Evolutionary conservation across 2,113 vertebrate genomes (phyloP).

Genomic region (Coreoperca whiteheadi): DNA sequence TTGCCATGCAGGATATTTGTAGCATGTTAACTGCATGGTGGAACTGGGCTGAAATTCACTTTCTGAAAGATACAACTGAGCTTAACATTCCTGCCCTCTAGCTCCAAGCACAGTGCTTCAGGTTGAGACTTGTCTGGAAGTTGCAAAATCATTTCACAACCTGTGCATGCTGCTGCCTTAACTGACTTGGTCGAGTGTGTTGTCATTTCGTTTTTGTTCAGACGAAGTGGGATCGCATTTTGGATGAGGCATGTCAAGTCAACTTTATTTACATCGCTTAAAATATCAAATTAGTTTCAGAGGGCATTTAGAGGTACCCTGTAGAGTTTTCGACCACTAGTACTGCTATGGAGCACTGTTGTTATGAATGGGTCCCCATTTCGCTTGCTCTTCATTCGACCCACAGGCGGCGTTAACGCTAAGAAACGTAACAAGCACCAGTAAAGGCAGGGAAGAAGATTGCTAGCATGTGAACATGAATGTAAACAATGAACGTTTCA

Average conservation of each 20-base stretch:
- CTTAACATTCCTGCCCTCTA: constrained; percentile 66
- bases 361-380: background rate
- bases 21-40: constrained; percentile 7
- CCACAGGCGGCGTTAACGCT: background rate
- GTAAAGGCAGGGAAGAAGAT: background rate
- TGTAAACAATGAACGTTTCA: background rate
- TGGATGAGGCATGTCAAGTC: background rate
- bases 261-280: background rate
- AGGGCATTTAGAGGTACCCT: background rate
- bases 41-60: constrained; percentile 9
- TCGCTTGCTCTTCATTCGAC: background rate
- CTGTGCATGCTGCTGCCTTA: background rate
- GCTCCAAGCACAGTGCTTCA: constrained; percentile 46
- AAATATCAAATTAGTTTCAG: background rate
- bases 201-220: background rate
- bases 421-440: background rate
- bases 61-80: constrained; percentile 10
- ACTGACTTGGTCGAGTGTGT: background rate
- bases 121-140: constrained; percentile 72
- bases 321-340: background rate
- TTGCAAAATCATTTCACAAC: constrained; percentile 52
- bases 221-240: background rate
- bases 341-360: too few species aligned
- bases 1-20: constrained; percentile 29
- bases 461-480: background rate